Conservation (phyloP, 2,888 invertebrate species). For the Reticulitermes lucifugus region DNA sequence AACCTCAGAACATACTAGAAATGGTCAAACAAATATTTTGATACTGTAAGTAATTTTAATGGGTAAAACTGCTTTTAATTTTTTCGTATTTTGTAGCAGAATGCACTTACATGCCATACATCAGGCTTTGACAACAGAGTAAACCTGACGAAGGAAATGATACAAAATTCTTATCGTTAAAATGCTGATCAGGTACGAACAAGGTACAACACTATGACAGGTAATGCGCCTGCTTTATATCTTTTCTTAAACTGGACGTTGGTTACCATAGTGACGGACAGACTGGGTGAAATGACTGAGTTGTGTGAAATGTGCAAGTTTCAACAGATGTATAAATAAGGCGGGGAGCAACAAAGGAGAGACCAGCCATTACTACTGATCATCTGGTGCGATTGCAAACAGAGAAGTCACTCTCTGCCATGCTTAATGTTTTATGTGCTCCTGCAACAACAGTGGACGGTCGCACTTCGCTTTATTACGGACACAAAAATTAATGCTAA, state of each 20-base stretch:
- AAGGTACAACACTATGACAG: no score
- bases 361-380: background rate
- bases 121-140: no score
- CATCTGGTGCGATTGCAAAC: background rate
- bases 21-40: no score
- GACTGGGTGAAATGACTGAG: slow-evolving; percentile 45
- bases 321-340: slow-evolving; percentile 29
- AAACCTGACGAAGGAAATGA: background rate
- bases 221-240: background rate
- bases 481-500: background rate
- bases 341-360: slow-evolving; percentile 5
- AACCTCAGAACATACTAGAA: no score
- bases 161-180: background rate
- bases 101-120: no score
- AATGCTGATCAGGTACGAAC: background rate
- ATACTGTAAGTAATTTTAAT: no score
- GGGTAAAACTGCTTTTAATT: no score
- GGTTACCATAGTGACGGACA: slow-evolving; percentile 9
- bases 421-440: background rate
- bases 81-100: no score
- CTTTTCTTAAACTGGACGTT: background rate
- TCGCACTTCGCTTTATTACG: background rate
- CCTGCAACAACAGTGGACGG: background rate
- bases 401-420: background rate
- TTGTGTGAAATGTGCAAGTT: slow-evolving; percentile 43